Base-by-base conservation (phyloP, 1,140 invertebrate genomes). In the Galendromus occidentalis region DNA sequence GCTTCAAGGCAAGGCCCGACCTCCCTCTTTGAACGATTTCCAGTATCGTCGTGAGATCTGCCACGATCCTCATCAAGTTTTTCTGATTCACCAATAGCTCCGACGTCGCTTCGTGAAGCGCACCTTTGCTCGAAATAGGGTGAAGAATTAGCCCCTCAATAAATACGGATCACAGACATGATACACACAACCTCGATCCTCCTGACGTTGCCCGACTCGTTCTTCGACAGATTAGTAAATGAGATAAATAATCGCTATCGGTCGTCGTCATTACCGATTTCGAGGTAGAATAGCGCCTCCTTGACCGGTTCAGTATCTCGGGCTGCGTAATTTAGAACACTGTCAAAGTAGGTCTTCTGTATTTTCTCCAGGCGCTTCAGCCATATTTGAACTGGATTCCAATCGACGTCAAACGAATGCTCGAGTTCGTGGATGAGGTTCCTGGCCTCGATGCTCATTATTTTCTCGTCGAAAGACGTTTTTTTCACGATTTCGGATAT, bases 191-290 rank as follows among this genome's bases (percentile, higher is more conserved):
- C n/a, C n/a, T n/a, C n/a, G n/a, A n/a, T n/a, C n/a, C n/a, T n/a
- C n/a, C n/a, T n/a, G n/a, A n/a, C n/a, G n/a, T n/a, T n/a, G n/a
- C n/a, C n/a, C n/a, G n/a, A n/a, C n/a, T n/a, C n/a, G n/a, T n/a
- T n/a, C n/a, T n/a, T n/a, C n/a, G n/a, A n/a, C n/a, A n/a, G n/a
- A n/a, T n/a, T n/a, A n/a, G n/a, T n/a, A n/a, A n/a, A n/a, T n/a
- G n/a, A n/a, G n/a, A n/a, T n/a, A n/a, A n/a, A n/a, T n/a, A n/a
- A n/a, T n/a, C n/a, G n/a, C n/a, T n/a, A n/a, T n/a, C n/a, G n/a
- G n/a, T 29, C 51, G n/a, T n/a, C n/a, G n/a, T n/a, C n/a, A n/a
- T 59, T 29, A 59, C 51, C 51, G n/a, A 59, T 59, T 4, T 59
- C 51, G 33, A 59, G 51, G 9, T 59, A 59, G 22, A 59, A 59